Conservation (phyloP, 2,888 invertebrate species). For the Leucophenga montana region DNA sequence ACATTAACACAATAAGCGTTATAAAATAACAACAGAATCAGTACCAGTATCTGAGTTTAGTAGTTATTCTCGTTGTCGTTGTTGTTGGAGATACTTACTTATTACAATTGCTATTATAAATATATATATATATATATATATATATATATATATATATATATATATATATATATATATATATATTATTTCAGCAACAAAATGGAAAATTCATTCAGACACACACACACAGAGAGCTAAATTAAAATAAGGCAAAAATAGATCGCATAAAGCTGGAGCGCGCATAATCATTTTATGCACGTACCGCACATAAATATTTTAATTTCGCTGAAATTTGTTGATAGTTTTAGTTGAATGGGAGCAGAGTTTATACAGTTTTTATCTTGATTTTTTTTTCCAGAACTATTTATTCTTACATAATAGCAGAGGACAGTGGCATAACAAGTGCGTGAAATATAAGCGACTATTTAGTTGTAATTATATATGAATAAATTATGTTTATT, state of each 20-base stretch:
- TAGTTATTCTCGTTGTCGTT: neutral
- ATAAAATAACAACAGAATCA: neutral
- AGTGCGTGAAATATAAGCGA: too few relatives aligned
- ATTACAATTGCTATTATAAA: neutral
- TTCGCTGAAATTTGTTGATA: slow-evolving; percentile 57
- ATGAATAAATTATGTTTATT: too few relatives aligned
- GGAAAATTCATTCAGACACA: neutral
- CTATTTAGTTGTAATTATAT: too few relatives aligned
- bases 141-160: neutral
- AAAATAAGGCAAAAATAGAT: neutral
- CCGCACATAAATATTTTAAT: slow-evolving; percentile 60
- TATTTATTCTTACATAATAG: too few relatives aligned
- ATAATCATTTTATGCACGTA: slow-evolving; percentile 48
- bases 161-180: neutral
- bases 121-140: neutral
- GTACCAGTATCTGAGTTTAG: neutral
- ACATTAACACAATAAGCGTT: slow-evolving; percentile 3
- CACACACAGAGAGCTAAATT: neutral
- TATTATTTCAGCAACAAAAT: neutral
- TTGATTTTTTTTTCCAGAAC: too few relatives aligned
- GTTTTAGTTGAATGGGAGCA: slow-evolving; percentile 44
- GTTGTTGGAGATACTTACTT: neutral
- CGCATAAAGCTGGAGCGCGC: neutral
- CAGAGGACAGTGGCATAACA: too few relatives aligned
- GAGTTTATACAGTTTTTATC: too few relatives aligned